Evolutionary conservation across 2,888 invertebrate species (phyloP), one percentile per base, ranked within the genome.

Genomic region (Leptopilina syphax): DNA sequence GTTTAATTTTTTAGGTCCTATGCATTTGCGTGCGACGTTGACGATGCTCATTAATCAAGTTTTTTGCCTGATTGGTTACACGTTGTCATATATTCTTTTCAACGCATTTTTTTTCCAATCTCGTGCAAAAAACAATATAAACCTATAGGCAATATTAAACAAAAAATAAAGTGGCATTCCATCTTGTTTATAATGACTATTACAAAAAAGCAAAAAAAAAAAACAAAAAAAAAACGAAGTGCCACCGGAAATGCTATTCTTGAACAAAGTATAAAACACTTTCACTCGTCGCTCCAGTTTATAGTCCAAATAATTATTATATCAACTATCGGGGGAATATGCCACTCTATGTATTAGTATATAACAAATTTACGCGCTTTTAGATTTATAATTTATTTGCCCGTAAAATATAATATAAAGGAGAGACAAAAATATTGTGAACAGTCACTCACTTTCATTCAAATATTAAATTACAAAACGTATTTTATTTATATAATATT

Each of bases 251-350:
- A 78, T 73, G 66, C 68, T 68, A 68, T 73, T 27, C 54, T n/a
- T 34, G 34, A 57, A 57, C 44, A 63, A 77, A 65, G 78, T 24
- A 44, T 44, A 27, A 70, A 34, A 63, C 63, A 63, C 78, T 70
- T 70, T 78, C 70, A 78, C 70, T 68, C 70, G 24, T 8, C 41
- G 70, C 70, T n/a, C 78, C 34, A 60, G 78, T 78, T 78, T 63
- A 18, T 63, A 65, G 77, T 65, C 77, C 65, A 65, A 65, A 50
- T 63, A 65, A 47, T 77, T 77, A 65, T 34, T 34, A 34, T 34
- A 27, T 65, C 65, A 47, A 65, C 18, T 54, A 65, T 65, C 18
- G 12, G 44, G 65, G 18, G 7, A 50, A 65, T 27, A 65, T 27
- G 50, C 44, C 47, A 24, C 65, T 65, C 65, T 65, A 44, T 44